Base-by-base conservation (phyloP, 2,888 invertebrate species). In the Congeria kusceri region DNA sequence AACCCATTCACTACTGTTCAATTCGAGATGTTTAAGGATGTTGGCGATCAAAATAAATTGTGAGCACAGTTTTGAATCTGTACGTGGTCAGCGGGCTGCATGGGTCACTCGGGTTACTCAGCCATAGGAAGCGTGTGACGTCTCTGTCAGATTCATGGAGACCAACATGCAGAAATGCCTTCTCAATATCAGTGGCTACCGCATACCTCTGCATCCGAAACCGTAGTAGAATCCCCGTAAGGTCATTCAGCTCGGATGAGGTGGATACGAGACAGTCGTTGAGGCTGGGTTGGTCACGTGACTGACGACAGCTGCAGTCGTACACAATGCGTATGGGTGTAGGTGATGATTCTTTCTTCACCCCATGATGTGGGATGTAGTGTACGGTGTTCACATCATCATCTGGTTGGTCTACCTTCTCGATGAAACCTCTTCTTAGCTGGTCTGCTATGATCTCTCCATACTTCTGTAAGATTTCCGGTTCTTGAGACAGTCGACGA, bases 91-190 rank as follows among this genome's bases (percentile, higher is more conserved):
- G 61, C 5, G 46, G 20, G 47, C 75, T 65, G 23, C 66, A 28
- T 7, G 65, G 59, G 44, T 70, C 47, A 20, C 25, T 47, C 13
- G 71, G 71, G 56, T 80, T 71, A 28, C 20, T 47, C 23, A 76
- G 27, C 80, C 80, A 80, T 5, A 71, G 47, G 32, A 80, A 80
- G 57, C 70, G 65, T 49, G 74, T 79, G 25, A 69, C 46, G 39
- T 79, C 70, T 25, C 65, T 53, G 49, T 74, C 73, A 18, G 47
- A 27, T 20, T 74, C 56, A 46, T 73, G 47, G 15, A 79, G 32
- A 23, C 47, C 57, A 47, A 77, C 47, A 39, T 77, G 29, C 7
- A 77, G 46, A 62, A 80, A 77, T 18, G 80, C 73, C 62, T 80
- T 77, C 59, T 70, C 72, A 13, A 76, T 80, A 57, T 76, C 80